These are phyloP conservation scores for Dipodomys stephensi DNA, from an alignment of 2,113 vertebrate species.

Conservation along the genomic window DNA sequence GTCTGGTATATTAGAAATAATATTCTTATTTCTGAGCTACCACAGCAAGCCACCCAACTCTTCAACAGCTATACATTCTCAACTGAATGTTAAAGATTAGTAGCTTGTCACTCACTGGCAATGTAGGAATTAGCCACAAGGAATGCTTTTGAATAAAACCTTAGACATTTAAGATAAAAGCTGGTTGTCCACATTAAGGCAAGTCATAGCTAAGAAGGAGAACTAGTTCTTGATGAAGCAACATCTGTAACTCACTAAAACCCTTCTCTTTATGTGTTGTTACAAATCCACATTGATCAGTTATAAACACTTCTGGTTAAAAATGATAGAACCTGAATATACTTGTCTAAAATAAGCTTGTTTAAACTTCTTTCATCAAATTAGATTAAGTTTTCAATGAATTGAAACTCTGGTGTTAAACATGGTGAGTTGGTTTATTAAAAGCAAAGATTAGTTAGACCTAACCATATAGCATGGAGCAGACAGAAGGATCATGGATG, in stretches of 20 bases:
- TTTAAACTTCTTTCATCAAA: constrained; percentile 3
- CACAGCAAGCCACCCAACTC: neutral
- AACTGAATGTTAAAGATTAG: accelerated
- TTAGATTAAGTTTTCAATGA: neutral
- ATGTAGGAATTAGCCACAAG: neutral
- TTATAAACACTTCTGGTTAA: neutral
- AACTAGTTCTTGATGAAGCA: neutral
- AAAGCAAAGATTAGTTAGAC: neutral
- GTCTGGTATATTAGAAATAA: neutral
- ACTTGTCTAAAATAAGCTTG: neutral
- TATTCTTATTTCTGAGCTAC: neutral
- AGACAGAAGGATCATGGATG: neutral
- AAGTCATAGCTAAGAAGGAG: neutral
- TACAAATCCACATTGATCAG: neutral
- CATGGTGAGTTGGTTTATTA: neutral
- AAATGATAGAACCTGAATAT: too few species aligned
- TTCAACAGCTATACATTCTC: neutral
- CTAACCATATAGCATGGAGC: neutral
- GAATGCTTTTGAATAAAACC: neutral
- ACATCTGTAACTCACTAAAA: neutral
- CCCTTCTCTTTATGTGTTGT: neutral
- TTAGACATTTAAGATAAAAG: neutral
- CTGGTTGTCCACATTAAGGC: neutral
- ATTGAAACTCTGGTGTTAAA: neutral
- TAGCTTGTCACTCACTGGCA: neutral